Percentiles rank a stretch among this genome's conserved stretches.
These are phyloP conservation scores for Empidonax traillii DNA, from an alignment of 2,113 vertebrate genomes.

Conservation along the genomic window DNA sequence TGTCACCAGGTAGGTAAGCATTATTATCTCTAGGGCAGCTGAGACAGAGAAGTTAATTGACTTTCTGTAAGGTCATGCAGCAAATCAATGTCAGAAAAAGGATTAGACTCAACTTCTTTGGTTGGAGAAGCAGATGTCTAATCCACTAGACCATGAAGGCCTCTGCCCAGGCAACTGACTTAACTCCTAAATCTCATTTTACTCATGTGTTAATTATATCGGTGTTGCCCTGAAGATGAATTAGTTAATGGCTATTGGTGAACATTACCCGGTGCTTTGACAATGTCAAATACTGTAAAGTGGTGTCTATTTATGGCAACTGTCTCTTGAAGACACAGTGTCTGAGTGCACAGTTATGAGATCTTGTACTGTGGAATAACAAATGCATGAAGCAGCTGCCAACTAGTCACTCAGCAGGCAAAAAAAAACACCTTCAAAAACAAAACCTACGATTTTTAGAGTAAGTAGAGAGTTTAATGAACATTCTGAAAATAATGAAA, in stretches of 20 bases:
- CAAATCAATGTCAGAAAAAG: conserved; percentile 60
- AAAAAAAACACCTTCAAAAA: not conserved
- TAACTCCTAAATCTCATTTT: conserved; percentile 62
- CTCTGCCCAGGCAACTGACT: conserved; percentile 51
- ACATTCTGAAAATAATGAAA: conserved; percentile 32
- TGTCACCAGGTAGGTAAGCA: conserved; percentile 31
- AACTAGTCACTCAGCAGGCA: not conserved
- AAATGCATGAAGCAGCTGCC: not conserved
- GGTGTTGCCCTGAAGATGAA: conserved; percentile 32
- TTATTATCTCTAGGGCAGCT: conserved; percentile 45
- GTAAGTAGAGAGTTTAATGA: not conserved
- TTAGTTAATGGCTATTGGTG: conserved; percentile 36
- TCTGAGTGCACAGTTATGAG: not conserved
- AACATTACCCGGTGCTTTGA: not conserved
- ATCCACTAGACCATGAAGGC: conserved; percentile 45
- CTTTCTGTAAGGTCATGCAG: conserved; percentile 37
- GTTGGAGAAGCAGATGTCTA: conserved; percentile 56
- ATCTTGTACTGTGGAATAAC: not conserved
- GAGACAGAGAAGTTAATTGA: conserved; percentile 67
- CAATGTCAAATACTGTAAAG: not conserved
- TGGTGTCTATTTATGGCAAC: not conserved
- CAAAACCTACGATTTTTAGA: not conserved
- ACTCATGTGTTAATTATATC: conserved; percentile 46
- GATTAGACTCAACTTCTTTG: conserved; percentile 55
- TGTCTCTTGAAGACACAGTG: not conserved